These are phyloP conservation scores for Hipparchia sbordonii DNA, from an alignment of 2,888 invertebrate genomes.

Conservation along the genomic window DNA sequence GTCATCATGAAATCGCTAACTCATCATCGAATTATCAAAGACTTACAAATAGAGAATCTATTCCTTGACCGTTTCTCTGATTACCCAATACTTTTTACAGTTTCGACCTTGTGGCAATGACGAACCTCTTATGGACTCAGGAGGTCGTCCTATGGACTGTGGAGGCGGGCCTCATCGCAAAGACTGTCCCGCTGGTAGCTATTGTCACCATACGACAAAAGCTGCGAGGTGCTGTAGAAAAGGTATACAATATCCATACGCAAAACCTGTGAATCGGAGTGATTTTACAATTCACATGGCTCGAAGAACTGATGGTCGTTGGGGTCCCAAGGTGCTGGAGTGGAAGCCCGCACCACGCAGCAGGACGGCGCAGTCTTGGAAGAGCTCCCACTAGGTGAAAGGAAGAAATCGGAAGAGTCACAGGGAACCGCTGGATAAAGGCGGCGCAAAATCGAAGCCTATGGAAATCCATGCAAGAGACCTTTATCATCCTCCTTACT, in stretches of 20 bases:
- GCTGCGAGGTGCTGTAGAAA: slow-evolving; percentile 93
- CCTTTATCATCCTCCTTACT: too few relatives aligned
- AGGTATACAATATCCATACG: slow-evolving; percentile 73
- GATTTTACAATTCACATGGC: too few relatives aligned
- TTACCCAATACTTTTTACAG: slow-evolving; percentile 44
- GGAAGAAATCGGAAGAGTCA: too few relatives aligned
- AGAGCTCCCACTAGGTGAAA: too few relatives aligned
- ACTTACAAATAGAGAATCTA: background rate
- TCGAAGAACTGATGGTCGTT: too few relatives aligned
- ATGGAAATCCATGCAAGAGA: too few relatives aligned
- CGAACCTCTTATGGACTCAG: slow-evolving; percentile 86
- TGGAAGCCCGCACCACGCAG: too few relatives aligned
- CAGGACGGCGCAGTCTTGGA: too few relatives aligned
- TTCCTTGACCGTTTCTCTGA: background rate
- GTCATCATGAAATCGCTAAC: background rate
- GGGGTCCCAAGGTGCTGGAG: too few relatives aligned
- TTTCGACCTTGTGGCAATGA: slow-evolving; percentile 91
- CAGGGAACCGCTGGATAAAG: too few relatives aligned
- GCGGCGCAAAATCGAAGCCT: too few relatives aligned
- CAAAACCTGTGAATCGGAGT: too few relatives aligned
- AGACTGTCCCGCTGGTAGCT: slow-evolving; percentile 92
- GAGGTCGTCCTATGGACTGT: slow-evolving; percentile 89
- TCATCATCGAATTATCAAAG: background rate
- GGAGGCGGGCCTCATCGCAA: slow-evolving; percentile 89
- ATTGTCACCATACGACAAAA: slow-evolving; percentile 92